Conservation (phyloP, 2,888 invertebrate species). For the Caenorhabditis sinica region DNA sequence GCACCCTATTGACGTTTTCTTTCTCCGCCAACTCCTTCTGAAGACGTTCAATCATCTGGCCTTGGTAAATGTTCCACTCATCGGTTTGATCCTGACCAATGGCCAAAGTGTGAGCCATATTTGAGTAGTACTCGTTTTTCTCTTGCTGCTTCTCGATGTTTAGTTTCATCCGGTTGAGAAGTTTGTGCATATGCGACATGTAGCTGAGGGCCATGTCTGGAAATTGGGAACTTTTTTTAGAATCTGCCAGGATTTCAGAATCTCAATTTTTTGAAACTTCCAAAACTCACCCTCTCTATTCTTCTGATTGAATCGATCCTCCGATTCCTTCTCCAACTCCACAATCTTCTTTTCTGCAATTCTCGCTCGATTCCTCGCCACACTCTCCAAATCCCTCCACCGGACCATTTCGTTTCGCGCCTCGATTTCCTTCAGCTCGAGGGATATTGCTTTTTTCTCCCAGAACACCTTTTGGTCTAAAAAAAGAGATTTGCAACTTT, state of each 20-base stretch:
- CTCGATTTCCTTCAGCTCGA: neutral
- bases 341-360: neutral
- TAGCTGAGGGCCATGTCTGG: too few species aligned
- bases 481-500: neutral
- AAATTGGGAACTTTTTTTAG: too few species aligned
- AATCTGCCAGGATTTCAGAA: too few species aligned
- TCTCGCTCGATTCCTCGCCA: neutral
- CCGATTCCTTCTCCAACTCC: neutral
- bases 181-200: neutral
- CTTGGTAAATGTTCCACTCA: neutral
- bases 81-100: neutral
- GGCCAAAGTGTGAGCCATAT: neutral
- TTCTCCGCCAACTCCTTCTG: neutral
- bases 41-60: neutral
- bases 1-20: neutral
- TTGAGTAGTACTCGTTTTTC: neutral
- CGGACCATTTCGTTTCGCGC: neutral
- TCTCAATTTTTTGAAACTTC: neutral
- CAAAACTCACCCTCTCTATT: neutral
- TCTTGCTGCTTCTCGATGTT: neutral
- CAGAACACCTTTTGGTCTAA: neutral
- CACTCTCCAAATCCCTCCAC: neutral
- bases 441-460: neutral
- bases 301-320: neutral
- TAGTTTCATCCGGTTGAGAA: neutral